Conservation (phyloP, 92 coral and sea anemone species). For the Parazoanthus swiftii region DNA sequence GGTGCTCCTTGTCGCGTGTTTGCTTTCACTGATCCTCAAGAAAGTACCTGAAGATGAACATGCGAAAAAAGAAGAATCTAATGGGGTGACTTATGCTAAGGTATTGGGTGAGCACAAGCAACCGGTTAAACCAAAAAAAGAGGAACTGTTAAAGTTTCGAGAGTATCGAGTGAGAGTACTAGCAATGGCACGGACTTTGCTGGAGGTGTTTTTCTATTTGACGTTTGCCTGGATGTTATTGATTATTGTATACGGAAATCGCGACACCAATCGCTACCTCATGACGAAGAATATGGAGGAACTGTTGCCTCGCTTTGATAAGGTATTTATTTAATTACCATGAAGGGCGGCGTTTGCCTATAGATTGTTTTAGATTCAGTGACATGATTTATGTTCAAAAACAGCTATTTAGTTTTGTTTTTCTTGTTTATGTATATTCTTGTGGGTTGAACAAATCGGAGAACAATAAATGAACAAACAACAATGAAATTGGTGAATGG, state of each 20-base stretch:
- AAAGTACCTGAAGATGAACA: slow-evolving; percentile 90
- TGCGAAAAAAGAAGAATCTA: slow-evolving; percentile 22
- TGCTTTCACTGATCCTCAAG: slow-evolving; percentile 78
- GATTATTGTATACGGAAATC: slow-evolving; percentile 80
- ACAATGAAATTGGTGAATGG: not conserved
- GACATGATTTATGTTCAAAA: no score
- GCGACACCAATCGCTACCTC: slow-evolving; percentile 66
- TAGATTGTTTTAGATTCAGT: no score
- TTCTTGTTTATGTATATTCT: no score
- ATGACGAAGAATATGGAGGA: slow-evolving; percentile 72
- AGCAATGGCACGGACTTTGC: slow-evolving; percentile 71
- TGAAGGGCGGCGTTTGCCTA: not conserved
- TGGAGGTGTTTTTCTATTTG: slow-evolving; percentile 76
- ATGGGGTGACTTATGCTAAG: slow-evolving; percentile 40
- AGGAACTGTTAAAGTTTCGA: slow-evolving; percentile 68
- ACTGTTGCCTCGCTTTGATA: slow-evolving; percentile 63
- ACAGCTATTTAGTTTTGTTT: no score
- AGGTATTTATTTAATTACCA: slow-evolving; percentile 39
- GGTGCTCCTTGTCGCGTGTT: slow-evolving; percentile 78
- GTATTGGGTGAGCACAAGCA: slow-evolving; percentile 50
- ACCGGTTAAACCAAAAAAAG: slow-evolving; percentile 60
- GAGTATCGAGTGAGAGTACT: slow-evolving; percentile 80
- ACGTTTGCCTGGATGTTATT: slow-evolving; percentile 82
- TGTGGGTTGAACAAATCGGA: not conserved
- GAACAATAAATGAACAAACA: not conserved